Evolutionary conservation across 2,797 vertebrate species (phyloP).

Genomic region (Gallinago solitaria): DNA sequence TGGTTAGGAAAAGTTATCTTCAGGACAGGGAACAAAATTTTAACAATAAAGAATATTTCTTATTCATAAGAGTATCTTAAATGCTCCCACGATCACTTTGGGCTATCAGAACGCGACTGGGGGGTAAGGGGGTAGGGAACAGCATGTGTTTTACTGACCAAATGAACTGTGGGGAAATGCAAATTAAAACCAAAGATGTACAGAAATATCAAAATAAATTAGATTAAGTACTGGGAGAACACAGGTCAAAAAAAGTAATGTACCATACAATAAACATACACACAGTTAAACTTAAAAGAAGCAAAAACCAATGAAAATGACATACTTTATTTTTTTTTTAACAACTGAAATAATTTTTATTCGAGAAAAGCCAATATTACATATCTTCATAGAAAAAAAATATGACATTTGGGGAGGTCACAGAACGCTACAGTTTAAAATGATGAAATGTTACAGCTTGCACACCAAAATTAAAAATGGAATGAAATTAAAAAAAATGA

Average conservation of each 20-base stretch:
- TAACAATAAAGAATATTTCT: conserved; percentile 7
- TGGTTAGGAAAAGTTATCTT: conserved; percentile 11
- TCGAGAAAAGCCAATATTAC: conserved; percentile 76
- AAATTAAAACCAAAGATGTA: conserved; percentile 26
- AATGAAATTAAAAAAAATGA: conserved; percentile 93
- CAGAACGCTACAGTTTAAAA: conserved; percentile 76
- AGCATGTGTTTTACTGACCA: background rate
- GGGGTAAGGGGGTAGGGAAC: background rate
- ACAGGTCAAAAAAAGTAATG: conserved; percentile 74
- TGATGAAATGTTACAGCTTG: conserved; percentile 83
- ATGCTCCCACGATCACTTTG: background rate
- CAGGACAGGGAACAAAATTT: background rate
- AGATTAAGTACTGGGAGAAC: conserved; percentile 62
- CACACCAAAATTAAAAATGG: conserved; percentile 84
- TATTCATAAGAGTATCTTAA: background rate
- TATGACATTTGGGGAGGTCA: conserved; percentile 74
- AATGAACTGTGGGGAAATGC: conserved; percentile 17
- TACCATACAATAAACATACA: conserved; percentile 61
- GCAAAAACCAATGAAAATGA: conserved; percentile 66
- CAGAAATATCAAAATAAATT: conserved; percentile 63
- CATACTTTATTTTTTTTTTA: conserved; percentile 68
- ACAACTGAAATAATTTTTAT: conserved; percentile 77
- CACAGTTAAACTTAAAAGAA: conserved; percentile 73
- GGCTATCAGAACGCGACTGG: background rate
- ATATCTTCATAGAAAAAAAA: conserved; percentile 54